phyloP scores from a whole-genome alignment of 2,888 invertebrate species.

The Patella ulyssiponensis region DNA sequence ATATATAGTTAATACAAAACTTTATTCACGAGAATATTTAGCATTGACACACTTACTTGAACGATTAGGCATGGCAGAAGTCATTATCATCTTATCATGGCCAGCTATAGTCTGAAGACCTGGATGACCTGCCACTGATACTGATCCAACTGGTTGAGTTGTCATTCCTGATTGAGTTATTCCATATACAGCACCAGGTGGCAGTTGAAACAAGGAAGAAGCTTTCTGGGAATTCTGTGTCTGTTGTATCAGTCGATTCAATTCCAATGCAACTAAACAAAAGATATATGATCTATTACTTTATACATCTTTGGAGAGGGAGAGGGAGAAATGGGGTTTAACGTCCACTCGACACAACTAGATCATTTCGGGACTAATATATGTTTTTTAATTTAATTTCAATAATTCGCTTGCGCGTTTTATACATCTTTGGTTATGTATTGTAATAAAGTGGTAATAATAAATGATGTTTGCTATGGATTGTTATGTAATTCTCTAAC shows the following conservation, averaged over 20 bases:
- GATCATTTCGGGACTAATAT: no score
- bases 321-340: no score
- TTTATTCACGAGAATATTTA: no score
- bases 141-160: not conserved
- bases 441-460: no score
- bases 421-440: no score
- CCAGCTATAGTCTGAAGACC: not conserved
- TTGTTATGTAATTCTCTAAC: no score
- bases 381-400: no score
- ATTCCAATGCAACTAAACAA: slow-evolving; percentile 57
- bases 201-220: slow-evolving; percentile 54
- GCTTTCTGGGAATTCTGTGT: slow-evolving; percentile 42
- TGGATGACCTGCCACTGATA: not conserved
- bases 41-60: not conserved
- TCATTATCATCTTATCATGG: slow-evolving; percentile 9
- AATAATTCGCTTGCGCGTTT: no score
- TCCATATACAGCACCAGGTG: slow-evolving; percentile 47
- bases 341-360: no score
- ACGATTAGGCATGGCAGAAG: not conserved
- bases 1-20: no score
- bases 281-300: not conserved
- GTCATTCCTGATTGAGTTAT: not conserved
- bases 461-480: no score
- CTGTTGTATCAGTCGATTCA: slow-evolving; percentile 55
- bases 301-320: no score